Percentiles rank a stretch among this genome's conserved stretches.
Conservation (phyloP, 2,888 invertebrate genomes). For the Pelosia muscerda region DNA sequence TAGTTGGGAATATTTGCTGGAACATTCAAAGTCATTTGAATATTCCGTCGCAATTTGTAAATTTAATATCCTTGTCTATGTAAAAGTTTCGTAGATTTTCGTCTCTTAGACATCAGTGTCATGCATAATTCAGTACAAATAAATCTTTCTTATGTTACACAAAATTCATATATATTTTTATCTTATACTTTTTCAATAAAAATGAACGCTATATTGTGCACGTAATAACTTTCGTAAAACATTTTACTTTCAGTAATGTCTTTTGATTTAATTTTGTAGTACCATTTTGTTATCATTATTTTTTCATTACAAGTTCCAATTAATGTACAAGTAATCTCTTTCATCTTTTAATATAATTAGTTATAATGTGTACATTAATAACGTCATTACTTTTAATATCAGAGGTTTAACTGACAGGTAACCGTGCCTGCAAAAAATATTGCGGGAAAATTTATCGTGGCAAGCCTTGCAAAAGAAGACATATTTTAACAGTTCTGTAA, state of each 20-base stretch:
- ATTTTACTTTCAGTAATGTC: background rate
- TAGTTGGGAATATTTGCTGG: conserved; percentile 43
- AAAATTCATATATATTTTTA: conserved; percentile 7
- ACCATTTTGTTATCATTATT: background rate
- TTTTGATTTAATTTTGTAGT: background rate
- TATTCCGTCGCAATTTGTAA: conserved; percentile 57
- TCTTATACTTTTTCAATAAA: background rate
- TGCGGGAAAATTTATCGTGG: background rate
- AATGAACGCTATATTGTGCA: background rate
- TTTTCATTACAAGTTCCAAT: background rate
- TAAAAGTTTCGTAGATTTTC: conserved; percentile 52
- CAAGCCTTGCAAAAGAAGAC: background rate
- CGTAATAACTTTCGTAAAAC: background rate
- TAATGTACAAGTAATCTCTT: background rate
- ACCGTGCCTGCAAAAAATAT: background rate
- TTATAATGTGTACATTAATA: background rate
- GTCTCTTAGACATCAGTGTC: conserved; percentile 47
- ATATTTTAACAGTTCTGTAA: background rate
- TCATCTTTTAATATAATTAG: background rate
- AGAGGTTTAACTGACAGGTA: background rate
- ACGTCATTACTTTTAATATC: background rate
- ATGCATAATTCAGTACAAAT: conserved; percentile 52
- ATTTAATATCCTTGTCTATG: conserved; percentile 58
- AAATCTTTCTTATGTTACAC: conserved; percentile 16
- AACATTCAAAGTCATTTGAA: conserved; percentile 54